phyloP scores from a whole-genome alignment of 2,888 invertebrate species.

The Chaitophorus viminalis region DNA sequence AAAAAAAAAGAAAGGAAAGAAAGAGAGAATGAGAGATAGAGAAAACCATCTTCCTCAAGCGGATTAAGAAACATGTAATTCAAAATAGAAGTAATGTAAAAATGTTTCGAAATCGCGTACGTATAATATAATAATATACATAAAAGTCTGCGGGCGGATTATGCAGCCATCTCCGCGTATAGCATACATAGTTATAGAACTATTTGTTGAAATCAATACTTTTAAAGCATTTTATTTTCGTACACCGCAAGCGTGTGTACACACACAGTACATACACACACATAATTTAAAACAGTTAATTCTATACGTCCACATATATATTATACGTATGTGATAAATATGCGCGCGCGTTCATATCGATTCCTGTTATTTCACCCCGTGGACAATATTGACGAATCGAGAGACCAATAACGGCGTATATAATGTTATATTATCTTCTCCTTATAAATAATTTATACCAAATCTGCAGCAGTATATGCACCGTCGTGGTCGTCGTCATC shows the following conservation, averaged over 20 bases:
- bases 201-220: conserved; percentile 33
- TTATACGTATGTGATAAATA: too few relatives aligned
- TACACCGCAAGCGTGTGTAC: not conserved
- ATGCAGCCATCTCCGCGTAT: conserved; percentile 10
- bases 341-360: too few relatives aligned
- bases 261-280: too few relatives aligned
- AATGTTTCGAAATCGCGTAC: conserved; percentile 8
- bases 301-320: too few relatives aligned
- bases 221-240: conserved; percentile 9
- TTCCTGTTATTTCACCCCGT: too few relatives aligned
- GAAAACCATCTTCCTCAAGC: not conserved
- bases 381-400: too few relatives aligned
- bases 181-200: not conserved
- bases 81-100: conserved; percentile 35
- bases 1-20: not conserved
- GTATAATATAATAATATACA: not conserved
- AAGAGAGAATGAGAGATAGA: not conserved
- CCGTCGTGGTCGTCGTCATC: too few relatives aligned
- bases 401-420: too few relatives aligned
- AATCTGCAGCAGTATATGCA: too few relatives aligned
- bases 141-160: conserved; percentile 39
- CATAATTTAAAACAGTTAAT: too few relatives aligned
- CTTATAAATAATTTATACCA: too few relatives aligned
- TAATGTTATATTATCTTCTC: too few relatives aligned
- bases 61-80: conserved; percentile 40